Evolutionary conservation across 1,140 invertebrate species (phyloP), one percentile per base, ranked within the genome.

Genomic region (Ceratosolen solmsi): DNA sequence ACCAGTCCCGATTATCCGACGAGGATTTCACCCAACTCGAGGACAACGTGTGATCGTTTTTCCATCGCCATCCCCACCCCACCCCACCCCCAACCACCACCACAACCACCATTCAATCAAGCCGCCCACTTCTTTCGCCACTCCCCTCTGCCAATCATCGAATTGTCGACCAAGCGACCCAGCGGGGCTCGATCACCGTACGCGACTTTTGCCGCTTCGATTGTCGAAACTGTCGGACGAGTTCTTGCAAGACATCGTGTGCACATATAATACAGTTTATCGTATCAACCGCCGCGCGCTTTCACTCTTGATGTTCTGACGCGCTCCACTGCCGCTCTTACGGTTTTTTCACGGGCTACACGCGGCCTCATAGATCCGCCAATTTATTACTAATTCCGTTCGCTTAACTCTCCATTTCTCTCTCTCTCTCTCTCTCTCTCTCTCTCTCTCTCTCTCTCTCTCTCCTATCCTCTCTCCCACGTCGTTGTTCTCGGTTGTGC

Each of bases 231-330:
- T 30, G n/a, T 3, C n/a, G 25, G n/a, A 30, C 63, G 36, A 68
- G 63, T 68, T 38, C 33, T 38, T 68, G 36, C 30, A 36, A 30
- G 30, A 20, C n/a, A 60, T 4, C 58, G 58, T 7, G 30, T 20
- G 13, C 13, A 46, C n/a, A 70, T 72, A 51, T 72, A 72, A 63
- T 51, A n/a, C n/a, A 41, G 38, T 51, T 72, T 72, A 51, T 41
- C 70, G 27, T 56, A n/a, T 74, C 33, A 8, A n/a, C 36, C 72
- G 8, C 36, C 0, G 15, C 41, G 60, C 60, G 76, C 76, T 78
- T 70, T 78, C 76, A 78, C 76, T 78, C 46, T 78, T 63, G 25
- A 78, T 54, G 9, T 54, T 7, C 60, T 17, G 51, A 36, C 49
- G 54, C 74, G 27, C 25, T 65, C 30, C 9, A 4, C 49, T 33